A percentile compares a stretch with the other conserved stretches of the same genome.
phyloP scores from a whole-genome alignment of 2,888 invertebrate genomes.

The Diarsia mendica region DNA sequence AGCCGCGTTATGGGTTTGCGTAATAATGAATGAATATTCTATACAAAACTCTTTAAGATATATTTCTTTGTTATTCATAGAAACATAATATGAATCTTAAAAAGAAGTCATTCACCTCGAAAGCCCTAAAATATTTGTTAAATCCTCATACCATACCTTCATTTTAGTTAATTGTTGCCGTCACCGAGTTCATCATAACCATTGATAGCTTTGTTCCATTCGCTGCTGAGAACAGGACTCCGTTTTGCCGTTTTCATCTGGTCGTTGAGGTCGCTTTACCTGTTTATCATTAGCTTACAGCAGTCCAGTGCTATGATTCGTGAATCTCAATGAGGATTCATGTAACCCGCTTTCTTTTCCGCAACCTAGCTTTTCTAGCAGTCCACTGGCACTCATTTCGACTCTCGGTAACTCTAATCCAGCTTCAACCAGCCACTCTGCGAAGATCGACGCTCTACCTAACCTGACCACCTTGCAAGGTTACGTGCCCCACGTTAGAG shows the following conservation, averaged over 20 bases:
- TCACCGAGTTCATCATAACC: background rate
- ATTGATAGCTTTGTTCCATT: background rate
- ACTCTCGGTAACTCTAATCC: background rate
- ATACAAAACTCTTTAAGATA: slow-evolving; percentile 1
- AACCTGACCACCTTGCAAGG: background rate
- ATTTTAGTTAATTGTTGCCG: background rate
- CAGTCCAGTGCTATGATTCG: background rate
- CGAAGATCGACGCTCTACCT: background rate
- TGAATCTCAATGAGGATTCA: background rate
- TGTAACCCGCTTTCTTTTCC: background rate
- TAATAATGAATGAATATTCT: slow-evolving; percentile 8
- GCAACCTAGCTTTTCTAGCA: background rate
- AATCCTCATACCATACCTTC: background rate
- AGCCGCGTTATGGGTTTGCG: slow-evolving; percentile 18
- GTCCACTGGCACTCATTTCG: background rate
- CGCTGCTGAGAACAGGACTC: background rate
- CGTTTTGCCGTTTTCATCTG: background rate
- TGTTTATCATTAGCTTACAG: background rate
- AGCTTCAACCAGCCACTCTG: background rate
- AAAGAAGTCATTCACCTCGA: background rate
- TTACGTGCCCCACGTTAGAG: background rate
- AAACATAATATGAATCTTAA: slow-evolving; percentile 2
- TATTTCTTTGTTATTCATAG: slow-evolving; percentile 4
- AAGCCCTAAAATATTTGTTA: slow-evolving; percentile 6
- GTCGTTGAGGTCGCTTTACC: background rate